Percentiles rank a stretch among this genome's conserved stretches.
Evolutionary conservation across 2,888 invertebrate species (phyloP).

Genomic region (Eumacrocentrus americanus): DNA sequence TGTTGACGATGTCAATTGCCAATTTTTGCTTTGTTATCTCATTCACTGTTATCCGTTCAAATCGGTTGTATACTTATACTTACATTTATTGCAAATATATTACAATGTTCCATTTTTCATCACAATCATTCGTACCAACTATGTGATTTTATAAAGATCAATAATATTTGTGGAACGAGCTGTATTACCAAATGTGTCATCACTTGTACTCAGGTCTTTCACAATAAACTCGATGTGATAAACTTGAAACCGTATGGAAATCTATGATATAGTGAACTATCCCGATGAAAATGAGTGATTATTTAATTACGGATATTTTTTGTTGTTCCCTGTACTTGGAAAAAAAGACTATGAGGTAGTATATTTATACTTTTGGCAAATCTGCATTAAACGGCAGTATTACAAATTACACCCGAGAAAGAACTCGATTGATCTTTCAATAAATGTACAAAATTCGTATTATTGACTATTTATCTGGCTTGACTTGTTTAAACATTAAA

Average conservation of each 20-base stretch:
- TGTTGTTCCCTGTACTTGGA: conserved; percentile 9
- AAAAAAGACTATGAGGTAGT: conserved; percentile 51
- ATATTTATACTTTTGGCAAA: conserved; percentile 49
- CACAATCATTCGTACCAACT: not conserved
- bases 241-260: not conserved
- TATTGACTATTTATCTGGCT: not conserved
- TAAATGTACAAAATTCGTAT: not conserved
- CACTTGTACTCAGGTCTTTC: not conserved
- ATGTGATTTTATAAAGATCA: not conserved
- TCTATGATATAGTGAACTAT: not conserved
- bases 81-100: not conserved
- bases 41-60: not conserved
- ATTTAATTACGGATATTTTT: not conserved
- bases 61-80: not conserved
- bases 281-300: not conserved
- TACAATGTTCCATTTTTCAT: not conserved
- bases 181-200: not conserved
- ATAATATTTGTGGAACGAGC: not conserved
- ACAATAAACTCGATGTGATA: conserved; percentile 1
- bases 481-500: conserved; percentile 50
- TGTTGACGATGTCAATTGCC: not conserved
- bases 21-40: not conserved
- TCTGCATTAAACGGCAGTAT: conserved; percentile 29
- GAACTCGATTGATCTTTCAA: conserved; percentile 15
- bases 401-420: conserved; percentile 22